phyloP scores from a whole-genome alignment of 2,888 invertebrate species.

The Pristionchus entomophagus region DNA sequence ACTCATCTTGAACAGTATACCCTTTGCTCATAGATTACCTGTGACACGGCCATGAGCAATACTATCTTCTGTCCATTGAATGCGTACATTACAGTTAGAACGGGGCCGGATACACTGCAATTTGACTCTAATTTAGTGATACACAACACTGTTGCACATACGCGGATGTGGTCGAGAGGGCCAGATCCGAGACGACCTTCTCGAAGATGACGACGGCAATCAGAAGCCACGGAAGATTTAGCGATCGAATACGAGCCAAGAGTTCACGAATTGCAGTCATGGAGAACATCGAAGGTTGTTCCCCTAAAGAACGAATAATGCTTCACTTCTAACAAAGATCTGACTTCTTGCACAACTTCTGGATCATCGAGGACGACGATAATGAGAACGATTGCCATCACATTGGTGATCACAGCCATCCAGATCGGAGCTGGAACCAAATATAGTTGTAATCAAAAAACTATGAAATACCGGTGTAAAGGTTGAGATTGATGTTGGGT shows the following conservation, averaged over 20 bases:
- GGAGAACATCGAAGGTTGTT: background rate
- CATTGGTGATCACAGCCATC: background rate
- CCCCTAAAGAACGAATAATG: background rate
- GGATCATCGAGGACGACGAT: background rate
- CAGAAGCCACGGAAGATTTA: slow-evolving; percentile 20
- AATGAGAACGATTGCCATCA: background rate
- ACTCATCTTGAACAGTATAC: too few species aligned
- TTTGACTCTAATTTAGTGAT: background rate
- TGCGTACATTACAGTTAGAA: slow-evolving; percentile 3
- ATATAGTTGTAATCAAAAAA: background rate
- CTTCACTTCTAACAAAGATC: background rate
- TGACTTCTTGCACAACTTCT: background rate
- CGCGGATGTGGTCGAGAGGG: background rate
- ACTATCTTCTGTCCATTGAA: background rate
- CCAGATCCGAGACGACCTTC: background rate
- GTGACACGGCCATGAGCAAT: background rate
- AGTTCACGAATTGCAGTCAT: background rate
- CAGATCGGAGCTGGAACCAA: slow-evolving; percentile 8
- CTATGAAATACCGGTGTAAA: background rate
- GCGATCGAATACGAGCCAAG: background rate
- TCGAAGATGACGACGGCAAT: slow-evolving; percentile 11
- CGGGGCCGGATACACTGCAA: background rate
- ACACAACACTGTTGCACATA: background rate
- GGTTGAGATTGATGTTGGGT: background rate
- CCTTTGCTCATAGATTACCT: too few species aligned